These are phyloP conservation scores for Cheilosia grossa DNA, from an alignment of 2,888 invertebrate species.

Conservation along the genomic window DNA sequence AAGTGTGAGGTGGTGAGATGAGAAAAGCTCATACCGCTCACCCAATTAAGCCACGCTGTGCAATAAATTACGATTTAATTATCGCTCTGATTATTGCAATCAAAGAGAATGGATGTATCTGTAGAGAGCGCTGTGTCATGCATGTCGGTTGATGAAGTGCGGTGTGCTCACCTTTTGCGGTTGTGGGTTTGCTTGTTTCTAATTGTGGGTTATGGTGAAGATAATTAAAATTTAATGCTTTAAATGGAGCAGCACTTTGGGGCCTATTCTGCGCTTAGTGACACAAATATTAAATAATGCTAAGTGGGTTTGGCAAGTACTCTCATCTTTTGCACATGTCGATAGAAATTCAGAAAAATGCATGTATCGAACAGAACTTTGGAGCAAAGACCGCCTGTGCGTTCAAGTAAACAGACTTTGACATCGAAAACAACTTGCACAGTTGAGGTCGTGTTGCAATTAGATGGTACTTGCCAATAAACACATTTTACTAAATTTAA, in stretches of 20 bases:
- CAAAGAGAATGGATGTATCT: slow-evolving; percentile 33
- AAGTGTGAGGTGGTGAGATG: not conserved
- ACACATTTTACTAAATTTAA: too few relatives aligned
- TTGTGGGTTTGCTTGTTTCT: slow-evolving; percentile 9
- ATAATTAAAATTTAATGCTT: slow-evolving; percentile 26
- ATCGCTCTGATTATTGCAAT: slow-evolving; percentile 45
- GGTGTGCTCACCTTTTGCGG: not conserved
- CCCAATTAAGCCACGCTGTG: slow-evolving; percentile 36
- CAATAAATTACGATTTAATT: slow-evolving; percentile 60
- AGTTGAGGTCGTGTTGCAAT: too few relatives aligned
- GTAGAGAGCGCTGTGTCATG: not conserved
- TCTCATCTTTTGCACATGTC: too few relatives aligned
- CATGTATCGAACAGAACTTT: too few relatives aligned
- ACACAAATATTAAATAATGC: not conserved
- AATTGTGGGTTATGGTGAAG: slow-evolving; percentile 28
- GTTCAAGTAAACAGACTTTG: too few relatives aligned
- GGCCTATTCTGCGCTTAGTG: not conserved
- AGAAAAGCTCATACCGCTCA: not conserved
- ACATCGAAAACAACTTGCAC: too few relatives aligned
- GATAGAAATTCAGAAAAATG: too few relatives aligned
- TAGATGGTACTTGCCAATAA: too few relatives aligned
- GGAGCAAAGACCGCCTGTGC: too few relatives aligned
- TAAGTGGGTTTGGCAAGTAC: too few relatives aligned
- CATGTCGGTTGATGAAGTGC: slow-evolving; percentile 26
- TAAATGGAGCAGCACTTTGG: not conserved